A percentile compares a stretch with the other conserved stretches of the same genome.
Conservation (phyloP, 2,888 invertebrate genomes). For the Bursaphelenchus okinawaensis region DNA sequence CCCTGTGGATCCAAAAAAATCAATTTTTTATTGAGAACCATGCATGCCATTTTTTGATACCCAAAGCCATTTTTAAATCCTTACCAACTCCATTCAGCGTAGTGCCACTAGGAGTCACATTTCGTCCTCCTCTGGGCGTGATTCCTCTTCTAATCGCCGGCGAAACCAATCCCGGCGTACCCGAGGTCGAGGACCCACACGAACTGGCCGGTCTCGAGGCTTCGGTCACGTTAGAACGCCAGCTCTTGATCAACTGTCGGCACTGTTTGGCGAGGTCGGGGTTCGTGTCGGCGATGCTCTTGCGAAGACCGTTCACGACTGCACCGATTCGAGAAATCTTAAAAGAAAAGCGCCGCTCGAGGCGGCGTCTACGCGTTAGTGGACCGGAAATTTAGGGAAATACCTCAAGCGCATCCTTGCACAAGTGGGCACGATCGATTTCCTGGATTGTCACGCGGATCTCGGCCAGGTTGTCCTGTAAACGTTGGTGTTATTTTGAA, state of each 20-base stretch:
- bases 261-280: slow-evolving; percentile 42
- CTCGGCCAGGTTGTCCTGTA: slow-evolving; percentile 8
- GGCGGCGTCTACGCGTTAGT: background rate
- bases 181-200: slow-evolving; percentile 41
- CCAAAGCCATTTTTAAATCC: too few species aligned
- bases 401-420: slow-evolving; percentile 26
- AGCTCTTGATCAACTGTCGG: slow-evolving; percentile 46
- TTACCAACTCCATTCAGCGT: background rate
- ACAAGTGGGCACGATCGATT: slow-evolving; percentile 10
- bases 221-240: slow-evolving; percentile 31
- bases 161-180: slow-evolving; percentile 48
- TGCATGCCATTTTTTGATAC: too few species aligned
- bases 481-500: background rate
- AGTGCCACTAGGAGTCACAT: slow-evolving; percentile 3
- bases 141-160: slow-evolving; percentile 42
- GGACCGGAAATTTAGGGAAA: background rate
- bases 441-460: slow-evolving; percentile 2
- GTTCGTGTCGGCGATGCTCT: slow-evolving; percentile 33
- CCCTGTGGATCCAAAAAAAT: too few species aligned
- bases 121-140: slow-evolving; percentile 42
- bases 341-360: slow-evolving; percentile 20
- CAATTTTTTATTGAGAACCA: too few species aligned
- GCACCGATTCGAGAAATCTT: slow-evolving; percentile 49
- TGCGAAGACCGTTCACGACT: slow-evolving; percentile 46
- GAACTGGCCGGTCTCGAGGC: slow-evolving; percentile 21